phyloP scores from a whole-genome alignment of 2,888 invertebrate genomes.

The Pachydiplax longipennis region DNA sequence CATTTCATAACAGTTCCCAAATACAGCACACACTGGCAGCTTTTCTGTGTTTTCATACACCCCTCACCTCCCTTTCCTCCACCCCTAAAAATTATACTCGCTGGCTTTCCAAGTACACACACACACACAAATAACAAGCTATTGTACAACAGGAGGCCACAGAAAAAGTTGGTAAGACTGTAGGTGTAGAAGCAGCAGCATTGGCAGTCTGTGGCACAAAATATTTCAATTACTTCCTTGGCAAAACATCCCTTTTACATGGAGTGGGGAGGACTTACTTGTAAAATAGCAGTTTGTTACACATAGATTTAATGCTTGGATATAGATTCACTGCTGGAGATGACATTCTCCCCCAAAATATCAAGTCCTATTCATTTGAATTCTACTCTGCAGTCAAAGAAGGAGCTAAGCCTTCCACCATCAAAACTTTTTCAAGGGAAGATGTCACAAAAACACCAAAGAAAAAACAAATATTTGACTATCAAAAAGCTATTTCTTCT shows the following conservation, averaged over 20 bases:
- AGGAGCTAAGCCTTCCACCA: background rate
- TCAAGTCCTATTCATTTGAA: conserved; percentile 3
- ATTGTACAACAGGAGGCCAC: conserved; percentile 42
- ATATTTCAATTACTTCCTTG: conserved; percentile 37
- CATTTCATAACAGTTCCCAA: conserved; percentile 39
- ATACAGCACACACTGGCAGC: conserved; percentile 44
- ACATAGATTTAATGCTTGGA: conserved; percentile 20
- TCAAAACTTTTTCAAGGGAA: conserved; percentile 26
- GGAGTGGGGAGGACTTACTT: conserved; percentile 15
- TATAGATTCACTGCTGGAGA: conserved; percentile 10
- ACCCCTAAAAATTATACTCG: conserved; percentile 45
- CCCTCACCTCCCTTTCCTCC: conserved; percentile 43
- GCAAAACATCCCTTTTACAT: conserved; percentile 28
- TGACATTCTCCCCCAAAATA: background rate
- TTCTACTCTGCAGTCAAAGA: conserved; percentile 31
- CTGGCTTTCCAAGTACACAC: conserved; percentile 42
- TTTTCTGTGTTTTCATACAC: conserved; percentile 29
- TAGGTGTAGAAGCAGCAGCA: conserved; percentile 17
- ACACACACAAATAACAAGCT: conserved; percentile 44
- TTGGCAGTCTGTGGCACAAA: conserved; percentile 44
- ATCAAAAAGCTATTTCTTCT: conserved; percentile 41
- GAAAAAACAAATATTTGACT: conserved; percentile 37
- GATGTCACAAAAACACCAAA: conserved; percentile 41
- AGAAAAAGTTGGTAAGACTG: conserved; percentile 44
- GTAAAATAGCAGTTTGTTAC: conserved; percentile 2